Evolutionary conservation across 2,888 invertebrate species (phyloP).

Genomic region (Xestia sexstrigata): DNA sequence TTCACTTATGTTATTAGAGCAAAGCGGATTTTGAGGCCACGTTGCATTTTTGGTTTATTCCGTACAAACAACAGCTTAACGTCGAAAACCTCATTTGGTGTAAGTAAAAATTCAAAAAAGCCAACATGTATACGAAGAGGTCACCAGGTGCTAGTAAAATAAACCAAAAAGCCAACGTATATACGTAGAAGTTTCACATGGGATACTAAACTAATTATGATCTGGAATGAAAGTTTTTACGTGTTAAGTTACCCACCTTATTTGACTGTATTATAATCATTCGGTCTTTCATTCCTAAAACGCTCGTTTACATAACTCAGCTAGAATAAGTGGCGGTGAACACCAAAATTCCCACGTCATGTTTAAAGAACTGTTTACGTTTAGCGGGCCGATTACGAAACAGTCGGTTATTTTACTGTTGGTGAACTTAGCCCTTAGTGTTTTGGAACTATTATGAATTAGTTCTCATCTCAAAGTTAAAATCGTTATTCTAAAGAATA

Average conservation of each 20-base stretch:
- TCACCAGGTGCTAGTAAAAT: conserved; percentile 1
- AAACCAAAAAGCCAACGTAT: conserved; percentile 11
- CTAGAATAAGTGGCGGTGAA: too few relatives aligned
- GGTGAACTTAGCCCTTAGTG: too few relatives aligned
- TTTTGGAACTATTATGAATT: too few relatives aligned
- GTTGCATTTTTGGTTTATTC: conserved; percentile 18
- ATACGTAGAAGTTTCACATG: not conserved
- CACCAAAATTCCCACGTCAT: too few relatives aligned
- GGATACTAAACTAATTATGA: conserved; percentile 47
- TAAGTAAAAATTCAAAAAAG: conserved; percentile 19
- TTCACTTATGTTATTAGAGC: conserved; percentile 23
- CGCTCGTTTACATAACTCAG: too few relatives aligned
- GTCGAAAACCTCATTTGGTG: conserved; percentile 14
- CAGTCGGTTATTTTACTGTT: too few relatives aligned
- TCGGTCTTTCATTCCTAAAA: too few relatives aligned
- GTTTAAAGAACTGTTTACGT: too few relatives aligned
- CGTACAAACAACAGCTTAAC: conserved; percentile 10
- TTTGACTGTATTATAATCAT: too few relatives aligned
- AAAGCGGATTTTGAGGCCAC: conserved; percentile 29
- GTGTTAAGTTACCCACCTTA: too few relatives aligned
- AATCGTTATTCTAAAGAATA: not conserved
- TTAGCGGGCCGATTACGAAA: too few relatives aligned
- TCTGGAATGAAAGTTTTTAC: conserved; percentile 31
- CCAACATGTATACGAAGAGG: conserved; percentile 1
- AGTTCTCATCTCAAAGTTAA: not conserved